Percentiles rank a stretch among this genome's conserved stretches.
These are phyloP conservation scores for Philhelius pedissequus DNA, from an alignment of 2,888 invertebrate species.

Conservation along the genomic window DNA sequence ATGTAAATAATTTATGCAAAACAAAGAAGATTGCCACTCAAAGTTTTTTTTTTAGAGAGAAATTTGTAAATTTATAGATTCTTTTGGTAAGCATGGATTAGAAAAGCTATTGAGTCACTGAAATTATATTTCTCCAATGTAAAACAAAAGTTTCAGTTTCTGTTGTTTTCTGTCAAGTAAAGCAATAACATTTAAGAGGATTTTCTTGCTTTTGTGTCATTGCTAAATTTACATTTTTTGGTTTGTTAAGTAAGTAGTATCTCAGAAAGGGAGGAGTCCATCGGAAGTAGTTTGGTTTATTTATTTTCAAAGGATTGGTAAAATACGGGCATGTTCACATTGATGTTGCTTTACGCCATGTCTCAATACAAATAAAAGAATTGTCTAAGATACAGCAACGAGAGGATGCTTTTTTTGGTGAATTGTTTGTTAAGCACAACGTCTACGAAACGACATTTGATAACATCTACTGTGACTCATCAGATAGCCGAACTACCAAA, in stretches of 20 bases:
- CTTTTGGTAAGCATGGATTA: not conserved
- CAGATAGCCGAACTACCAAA: no score
- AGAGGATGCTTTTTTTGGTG: no score
- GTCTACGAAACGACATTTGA: no score
- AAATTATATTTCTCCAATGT: not conserved
- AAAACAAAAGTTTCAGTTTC: not conserved
- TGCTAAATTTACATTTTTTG: not conserved
- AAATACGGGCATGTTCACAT: no score
- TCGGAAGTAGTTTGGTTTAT: no score
- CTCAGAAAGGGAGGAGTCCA: not conserved
- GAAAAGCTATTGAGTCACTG: not conserved
- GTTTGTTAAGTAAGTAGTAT: not conserved
- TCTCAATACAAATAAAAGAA: no score
- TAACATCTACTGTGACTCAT: no score
- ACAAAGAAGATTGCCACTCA: slow-evolving; percentile 1
- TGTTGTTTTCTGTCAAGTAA: not conserved
- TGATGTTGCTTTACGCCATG: no score
- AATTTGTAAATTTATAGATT: not conserved
- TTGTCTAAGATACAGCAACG: no score
- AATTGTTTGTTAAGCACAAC: no score
- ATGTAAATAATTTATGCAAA: slow-evolving; percentile 4
- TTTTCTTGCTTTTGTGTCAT: not conserved
- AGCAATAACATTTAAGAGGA: not conserved
- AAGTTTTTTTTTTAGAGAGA: not conserved
- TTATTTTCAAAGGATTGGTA: no score